phyloP scores from a whole-genome alignment of 2,888 invertebrate species.

The Drosophila mercatorum region DNA sequence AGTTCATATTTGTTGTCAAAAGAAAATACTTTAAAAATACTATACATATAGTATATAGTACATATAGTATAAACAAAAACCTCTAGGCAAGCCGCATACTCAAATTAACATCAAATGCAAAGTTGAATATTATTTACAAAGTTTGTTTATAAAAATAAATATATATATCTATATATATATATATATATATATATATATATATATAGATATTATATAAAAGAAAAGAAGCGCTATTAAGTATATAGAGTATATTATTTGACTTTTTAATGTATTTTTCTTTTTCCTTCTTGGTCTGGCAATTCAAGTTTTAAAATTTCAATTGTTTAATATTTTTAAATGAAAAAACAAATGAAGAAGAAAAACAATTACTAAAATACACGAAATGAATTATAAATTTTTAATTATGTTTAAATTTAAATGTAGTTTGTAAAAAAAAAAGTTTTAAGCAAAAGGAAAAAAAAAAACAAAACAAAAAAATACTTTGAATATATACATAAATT shows the following conservation, averaged over 20 bases:
- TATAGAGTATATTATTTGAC: constrained; percentile 30
- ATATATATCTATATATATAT: constrained; percentile 11
- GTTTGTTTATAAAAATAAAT: constrained; percentile 42
- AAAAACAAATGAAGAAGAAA: background rate
- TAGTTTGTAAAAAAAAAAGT: constrained; percentile 73
- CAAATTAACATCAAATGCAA: constrained; percentile 68
- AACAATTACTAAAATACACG: constrained; percentile 60
- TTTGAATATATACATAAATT: constrained; percentile 78
- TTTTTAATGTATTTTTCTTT: constrained; percentile 1
- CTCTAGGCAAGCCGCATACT: constrained; percentile 65
- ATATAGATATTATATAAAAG: constrained; percentile 15
- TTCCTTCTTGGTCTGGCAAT: constrained; percentile 34
- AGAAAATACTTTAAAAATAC: constrained; percentile 28
- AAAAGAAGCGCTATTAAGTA: constrained; percentile 17
- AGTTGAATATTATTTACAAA: constrained; percentile 41
- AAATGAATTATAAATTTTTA: constrained; percentile 68
- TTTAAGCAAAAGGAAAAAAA: constrained; percentile 68
- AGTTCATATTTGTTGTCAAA: constrained; percentile 45
- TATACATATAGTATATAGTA: constrained; percentile 17
- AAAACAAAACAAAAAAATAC: constrained; percentile 43
- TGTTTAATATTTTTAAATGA: constrained; percentile 52
- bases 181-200: constrained; percentile 13
- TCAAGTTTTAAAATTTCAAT: constrained; percentile 63
- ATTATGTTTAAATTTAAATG: constrained; percentile 76
- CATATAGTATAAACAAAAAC: constrained; percentile 8